Conservation (phyloP, 1,140 invertebrate species). For the Bactericera cockerelli region DNA sequence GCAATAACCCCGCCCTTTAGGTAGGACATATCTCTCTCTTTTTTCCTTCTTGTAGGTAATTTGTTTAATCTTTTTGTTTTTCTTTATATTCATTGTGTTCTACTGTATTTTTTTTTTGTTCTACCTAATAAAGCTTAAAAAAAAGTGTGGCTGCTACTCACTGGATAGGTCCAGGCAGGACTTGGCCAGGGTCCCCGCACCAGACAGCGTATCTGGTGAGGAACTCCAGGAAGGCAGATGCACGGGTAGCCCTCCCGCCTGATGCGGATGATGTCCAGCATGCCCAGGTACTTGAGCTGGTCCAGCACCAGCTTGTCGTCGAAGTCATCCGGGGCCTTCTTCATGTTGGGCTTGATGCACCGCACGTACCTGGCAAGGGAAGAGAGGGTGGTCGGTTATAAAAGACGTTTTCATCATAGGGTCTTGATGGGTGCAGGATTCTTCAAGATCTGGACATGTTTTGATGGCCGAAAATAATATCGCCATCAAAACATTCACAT, state of each 20-base stretch:
- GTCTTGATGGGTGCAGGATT: no score
- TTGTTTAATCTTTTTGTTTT: no score
- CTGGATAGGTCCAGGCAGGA: constrained; percentile 36
- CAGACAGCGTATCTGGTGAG: constrained; percentile 61
- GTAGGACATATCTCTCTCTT: no score
- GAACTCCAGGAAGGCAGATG: constrained; percentile 62
- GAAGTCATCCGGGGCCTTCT: constrained; percentile 71
- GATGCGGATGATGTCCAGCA: constrained; percentile 91
- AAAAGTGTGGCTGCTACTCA: no score
- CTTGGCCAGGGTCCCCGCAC: constrained; percentile 29
- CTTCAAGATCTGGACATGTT: no score
- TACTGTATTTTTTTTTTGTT: no score
- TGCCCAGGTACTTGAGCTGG: constrained; percentile 83
- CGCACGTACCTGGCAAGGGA: constrained; percentile 58
- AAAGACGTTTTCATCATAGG: constrained; percentile 1
- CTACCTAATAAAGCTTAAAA: no score
- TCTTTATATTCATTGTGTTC: no score
- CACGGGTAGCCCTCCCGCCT: constrained; percentile 82
- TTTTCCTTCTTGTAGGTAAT: no score
- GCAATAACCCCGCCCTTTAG: no score
- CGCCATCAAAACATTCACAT: neutral
- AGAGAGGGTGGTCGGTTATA: no score
- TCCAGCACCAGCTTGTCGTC: constrained; percentile 70
- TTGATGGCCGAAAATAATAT: neutral
- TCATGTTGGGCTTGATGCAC: constrained; percentile 87